These are phyloP conservation scores for Toxotes chatareus DNA, from an alignment of 2,113 vertebrate species.

Conservation along the genomic window DNA sequence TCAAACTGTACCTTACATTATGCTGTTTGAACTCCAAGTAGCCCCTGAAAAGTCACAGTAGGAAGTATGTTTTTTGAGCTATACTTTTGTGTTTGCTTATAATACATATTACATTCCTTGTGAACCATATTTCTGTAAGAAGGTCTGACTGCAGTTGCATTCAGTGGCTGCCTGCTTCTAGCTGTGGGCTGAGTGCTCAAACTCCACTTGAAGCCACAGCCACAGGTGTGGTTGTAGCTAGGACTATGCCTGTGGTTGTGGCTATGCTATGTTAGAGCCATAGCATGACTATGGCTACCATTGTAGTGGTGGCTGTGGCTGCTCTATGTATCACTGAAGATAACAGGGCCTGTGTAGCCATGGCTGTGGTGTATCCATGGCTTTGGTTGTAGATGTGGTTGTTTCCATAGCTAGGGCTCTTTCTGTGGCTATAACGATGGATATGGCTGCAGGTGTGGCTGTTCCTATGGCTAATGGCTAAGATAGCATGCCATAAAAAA, in stretches of 20 bases:
- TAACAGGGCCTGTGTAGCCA: not conserved
- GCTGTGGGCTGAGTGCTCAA: not conserved
- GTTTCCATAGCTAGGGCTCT: no score
- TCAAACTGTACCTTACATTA: not conserved
- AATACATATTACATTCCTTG: no score
- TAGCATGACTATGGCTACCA: no score
- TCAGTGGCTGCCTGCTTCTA: not conserved
- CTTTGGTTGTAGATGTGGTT: not conserved
- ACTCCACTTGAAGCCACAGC: not conserved
- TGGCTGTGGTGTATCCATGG: no score
- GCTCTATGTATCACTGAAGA: no score
- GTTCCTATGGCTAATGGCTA: no score
- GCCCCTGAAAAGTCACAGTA: not conserved
- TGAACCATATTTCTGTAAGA: constrained; percentile 1
- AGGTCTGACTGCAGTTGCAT: not conserved
- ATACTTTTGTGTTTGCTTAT: no score
- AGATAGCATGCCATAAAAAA: not conserved
- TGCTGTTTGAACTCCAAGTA: not conserved
- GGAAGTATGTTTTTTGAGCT: no score
- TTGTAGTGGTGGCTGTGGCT: no score
- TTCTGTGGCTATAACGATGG: no score
- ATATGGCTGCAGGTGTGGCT: no score
- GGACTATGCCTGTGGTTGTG: not conserved
- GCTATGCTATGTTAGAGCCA: no score
- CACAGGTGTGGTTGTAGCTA: not conserved